These are phyloP conservation scores for Melanerpes aurifrons DNA, from an alignment of 2,113 vertebrate species.

Conservation along the genomic window DNA sequence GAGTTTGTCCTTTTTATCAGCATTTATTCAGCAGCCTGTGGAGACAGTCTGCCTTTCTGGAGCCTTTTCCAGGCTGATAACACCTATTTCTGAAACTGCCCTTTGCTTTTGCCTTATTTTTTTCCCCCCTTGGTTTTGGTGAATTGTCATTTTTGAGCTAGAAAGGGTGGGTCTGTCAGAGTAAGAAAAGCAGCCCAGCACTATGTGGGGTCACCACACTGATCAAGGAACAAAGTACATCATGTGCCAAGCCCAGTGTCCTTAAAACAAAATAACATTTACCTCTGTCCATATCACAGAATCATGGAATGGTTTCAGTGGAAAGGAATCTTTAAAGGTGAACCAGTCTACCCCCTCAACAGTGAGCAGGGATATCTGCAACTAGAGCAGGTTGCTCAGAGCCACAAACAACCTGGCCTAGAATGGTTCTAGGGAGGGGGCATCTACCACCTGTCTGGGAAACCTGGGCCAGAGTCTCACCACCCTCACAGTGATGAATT, in stretches of 20 bases:
- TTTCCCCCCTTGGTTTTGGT: background rate
- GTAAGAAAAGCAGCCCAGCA: background rate
- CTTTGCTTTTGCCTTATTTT: background rate
- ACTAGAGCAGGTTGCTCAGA: no score
- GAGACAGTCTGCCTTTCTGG: conserved; percentile 68
- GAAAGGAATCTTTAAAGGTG: no score
- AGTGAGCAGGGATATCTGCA: no score
- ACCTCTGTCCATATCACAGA: background rate
- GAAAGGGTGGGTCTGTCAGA: background rate
- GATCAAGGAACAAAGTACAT: background rate
- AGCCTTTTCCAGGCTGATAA: conserved; percentile 54
- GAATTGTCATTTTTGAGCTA: conserved; percentile 19
- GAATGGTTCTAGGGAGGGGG: no score
- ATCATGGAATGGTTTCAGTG: no score
- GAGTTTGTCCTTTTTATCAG: conserved; percentile 71
- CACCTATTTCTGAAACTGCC: conserved; percentile 6
- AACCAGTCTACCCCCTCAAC: no score
- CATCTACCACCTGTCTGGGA: no score
- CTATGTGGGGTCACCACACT: background rate
- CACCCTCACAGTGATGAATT: no score
- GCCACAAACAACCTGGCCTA: no score
- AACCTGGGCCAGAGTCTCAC: no score
- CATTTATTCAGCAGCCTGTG: conserved; percentile 70
- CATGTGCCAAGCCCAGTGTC: background rate
- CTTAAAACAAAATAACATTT: background rate